Conservation (phyloP, 2,888 invertebrate species). For the Sympetrum striolatum region DNA sequence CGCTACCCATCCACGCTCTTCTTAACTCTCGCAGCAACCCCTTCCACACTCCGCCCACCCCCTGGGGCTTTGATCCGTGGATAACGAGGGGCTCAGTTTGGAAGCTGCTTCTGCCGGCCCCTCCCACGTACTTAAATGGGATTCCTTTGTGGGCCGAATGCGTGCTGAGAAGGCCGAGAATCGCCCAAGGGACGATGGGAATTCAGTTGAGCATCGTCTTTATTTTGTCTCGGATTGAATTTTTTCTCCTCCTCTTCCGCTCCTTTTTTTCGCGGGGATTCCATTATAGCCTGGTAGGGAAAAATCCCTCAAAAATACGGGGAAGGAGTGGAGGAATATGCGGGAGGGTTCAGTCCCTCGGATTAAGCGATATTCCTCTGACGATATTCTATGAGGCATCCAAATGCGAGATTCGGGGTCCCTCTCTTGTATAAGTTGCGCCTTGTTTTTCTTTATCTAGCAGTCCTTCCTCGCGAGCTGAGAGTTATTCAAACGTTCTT, state of each 20-base stretch:
- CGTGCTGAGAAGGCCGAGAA: background rate
- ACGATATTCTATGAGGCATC: too few species aligned
- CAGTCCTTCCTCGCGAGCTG: too few species aligned
- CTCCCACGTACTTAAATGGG: conserved; percentile 35
- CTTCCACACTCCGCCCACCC: background rate
- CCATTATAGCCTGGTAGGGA: background rate
- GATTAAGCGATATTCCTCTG: too few species aligned
- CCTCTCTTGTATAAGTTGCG: background rate
- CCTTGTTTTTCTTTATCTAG: background rate
- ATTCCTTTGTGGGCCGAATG: conserved; percentile 34
- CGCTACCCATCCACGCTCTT: background rate
- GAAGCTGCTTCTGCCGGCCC: conserved; percentile 23
- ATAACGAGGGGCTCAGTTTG: conserved; percentile 39
- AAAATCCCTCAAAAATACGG: background rate
- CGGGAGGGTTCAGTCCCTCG: background rate
- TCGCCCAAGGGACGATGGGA: conserved; percentile 30
- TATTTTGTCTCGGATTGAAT: conserved; percentile 38
- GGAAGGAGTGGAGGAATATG: background rate
- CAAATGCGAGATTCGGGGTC: too few species aligned
- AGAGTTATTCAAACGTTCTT: too few species aligned
- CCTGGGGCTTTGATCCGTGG: conserved; percentile 34
- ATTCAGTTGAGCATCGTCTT: conserved; percentile 35
- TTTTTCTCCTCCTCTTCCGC: background rate
- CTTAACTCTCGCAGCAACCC: background rate
- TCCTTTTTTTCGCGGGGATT: background rate